Evolutionary conservation across 2,113 vertebrate genomes (phyloP).

Genomic region (Strix aluco): DNA sequence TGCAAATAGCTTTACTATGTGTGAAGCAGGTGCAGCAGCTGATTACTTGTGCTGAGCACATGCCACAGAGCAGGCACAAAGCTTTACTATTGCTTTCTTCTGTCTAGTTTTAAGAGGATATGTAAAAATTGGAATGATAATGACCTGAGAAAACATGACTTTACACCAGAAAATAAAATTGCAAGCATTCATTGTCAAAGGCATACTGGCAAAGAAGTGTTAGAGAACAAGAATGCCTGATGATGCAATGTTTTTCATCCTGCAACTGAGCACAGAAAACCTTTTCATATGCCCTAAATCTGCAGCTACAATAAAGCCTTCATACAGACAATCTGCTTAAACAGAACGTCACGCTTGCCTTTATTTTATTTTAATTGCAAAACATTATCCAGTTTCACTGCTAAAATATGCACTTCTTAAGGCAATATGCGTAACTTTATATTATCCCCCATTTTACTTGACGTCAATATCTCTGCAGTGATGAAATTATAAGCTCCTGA

Average conservation of each 20-base stretch:
- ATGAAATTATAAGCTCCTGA: slow-evolving; percentile 43
- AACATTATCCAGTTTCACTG: slow-evolving; percentile 54
- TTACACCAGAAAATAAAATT: slow-evolving; percentile 71
- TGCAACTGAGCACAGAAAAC: slow-evolving; percentile 76
- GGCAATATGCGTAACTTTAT: slow-evolving; percentile 32
- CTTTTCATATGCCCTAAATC: slow-evolving; percentile 79
- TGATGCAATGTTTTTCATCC: slow-evolving; percentile 78
- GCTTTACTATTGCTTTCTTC: slow-evolving; percentile 53
- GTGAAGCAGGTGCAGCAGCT: slow-evolving; percentile 20
- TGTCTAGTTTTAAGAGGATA: slow-evolving; percentile 28
- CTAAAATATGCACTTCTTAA: slow-evolving; percentile 57
- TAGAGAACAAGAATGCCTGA: slow-evolving; percentile 71
- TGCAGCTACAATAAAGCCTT: slow-evolving; percentile 76
- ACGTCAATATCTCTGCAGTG: slow-evolving; percentile 20
- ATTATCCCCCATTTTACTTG: slow-evolving; percentile 54
- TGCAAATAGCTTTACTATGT: not conserved
- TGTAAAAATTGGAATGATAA: slow-evolving; percentile 59
- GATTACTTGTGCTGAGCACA: slow-evolving; percentile 5
- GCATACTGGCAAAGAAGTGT: slow-evolving; percentile 63
- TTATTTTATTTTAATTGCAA: slow-evolving; percentile 73
- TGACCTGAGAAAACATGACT: slow-evolving; percentile 67
- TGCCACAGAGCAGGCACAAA: slow-evolving; percentile 10
- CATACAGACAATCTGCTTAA: slow-evolving; percentile 73
- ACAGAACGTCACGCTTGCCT: slow-evolving; percentile 66
- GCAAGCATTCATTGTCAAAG: slow-evolving; percentile 67